Conservation (phyloP, 1,140 invertebrate species). For the Eufriesea mexicana region DNA sequence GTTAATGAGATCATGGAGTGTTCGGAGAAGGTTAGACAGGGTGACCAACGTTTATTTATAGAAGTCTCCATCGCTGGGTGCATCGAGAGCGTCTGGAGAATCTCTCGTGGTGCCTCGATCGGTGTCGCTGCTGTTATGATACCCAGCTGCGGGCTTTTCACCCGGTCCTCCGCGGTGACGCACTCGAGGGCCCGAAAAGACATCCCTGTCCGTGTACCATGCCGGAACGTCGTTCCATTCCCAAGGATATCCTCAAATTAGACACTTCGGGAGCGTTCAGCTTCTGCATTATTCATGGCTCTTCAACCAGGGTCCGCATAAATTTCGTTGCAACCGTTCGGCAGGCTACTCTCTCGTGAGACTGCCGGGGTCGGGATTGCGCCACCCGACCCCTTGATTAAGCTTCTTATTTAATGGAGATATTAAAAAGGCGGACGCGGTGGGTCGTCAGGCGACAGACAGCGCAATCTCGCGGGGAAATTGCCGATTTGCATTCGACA, state of each 20-base stretch:
- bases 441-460: slow-evolving; percentile 18
- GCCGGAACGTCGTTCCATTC: slow-evolving; percentile 29
- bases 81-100: slow-evolving; percentile 35
- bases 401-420: slow-evolving; percentile 25
- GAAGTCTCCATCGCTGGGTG: slow-evolving; percentile 25
- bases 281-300: slow-evolving; percentile 63
- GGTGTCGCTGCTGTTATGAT: slow-evolving; percentile 47
- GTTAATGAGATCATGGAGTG: slow-evolving; percentile 46
- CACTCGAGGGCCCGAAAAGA: slow-evolving; percentile 30
- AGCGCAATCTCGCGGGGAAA: neutral
- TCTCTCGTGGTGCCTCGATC: slow-evolving; percentile 39
- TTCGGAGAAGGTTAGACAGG: neutral
- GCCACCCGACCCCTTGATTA: neutral
- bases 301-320: slow-evolving; percentile 12
- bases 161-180: slow-evolving; percentile 7
- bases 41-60: slow-evolving; percentile 53
- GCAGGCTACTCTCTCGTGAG: neutral
- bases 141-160: slow-evolving; percentile 37
- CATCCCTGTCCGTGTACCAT: slow-evolving; percentile 22
- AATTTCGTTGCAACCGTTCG: slow-evolving; percentile 17
- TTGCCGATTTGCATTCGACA: slow-evolving; percentile 5
- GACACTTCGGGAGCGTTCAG: slow-evolving; percentile 50
- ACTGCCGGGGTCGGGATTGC: neutral
- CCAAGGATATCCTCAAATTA: slow-evolving; percentile 58
- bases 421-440: neutral